Evolutionary conservation across 1,140 invertebrate genomes (phyloP).

Genomic region (Cheumatopsyche charites): DNA sequence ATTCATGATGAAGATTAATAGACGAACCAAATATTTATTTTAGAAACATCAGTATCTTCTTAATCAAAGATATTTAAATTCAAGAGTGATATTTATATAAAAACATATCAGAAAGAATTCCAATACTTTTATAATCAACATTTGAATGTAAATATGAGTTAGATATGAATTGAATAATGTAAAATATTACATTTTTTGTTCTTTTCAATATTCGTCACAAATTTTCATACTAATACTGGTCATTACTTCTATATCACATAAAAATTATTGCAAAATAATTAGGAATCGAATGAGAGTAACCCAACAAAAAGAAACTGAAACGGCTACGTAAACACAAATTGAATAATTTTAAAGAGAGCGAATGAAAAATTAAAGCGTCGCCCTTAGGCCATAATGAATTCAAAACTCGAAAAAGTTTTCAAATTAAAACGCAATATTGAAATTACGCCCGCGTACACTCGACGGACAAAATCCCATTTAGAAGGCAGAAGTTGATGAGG

Average conservation of each 20-base stretch:
- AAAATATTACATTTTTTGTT: neutral
- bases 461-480: neutral
- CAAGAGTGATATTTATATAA: too few species aligned
- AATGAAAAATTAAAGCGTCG: neutral
- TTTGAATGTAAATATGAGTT: too few species aligned
- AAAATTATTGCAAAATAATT: too few species aligned
- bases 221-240: neutral
- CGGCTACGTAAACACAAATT: neutral
- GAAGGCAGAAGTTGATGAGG: neutral
- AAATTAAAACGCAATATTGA: slow-evolving; percentile 1
- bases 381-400: neutral
- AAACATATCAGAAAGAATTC: too few species aligned
- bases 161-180: slow-evolving; percentile 9
- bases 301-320: neutral
- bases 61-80: too few species aligned
- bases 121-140: too few species aligned
- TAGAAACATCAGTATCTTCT: too few species aligned
- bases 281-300: too few species aligned
- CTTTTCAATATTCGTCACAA: neutral
- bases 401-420: slow-evolving; percentile 1
- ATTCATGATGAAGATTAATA: too few species aligned
- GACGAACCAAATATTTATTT: too few species aligned
- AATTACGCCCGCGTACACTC: neutral
- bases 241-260: too few species aligned
- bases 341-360: neutral